phyloP scores from a whole-genome alignment of 2,888 invertebrate genomes.

The Mesochorus sp. region DNA sequence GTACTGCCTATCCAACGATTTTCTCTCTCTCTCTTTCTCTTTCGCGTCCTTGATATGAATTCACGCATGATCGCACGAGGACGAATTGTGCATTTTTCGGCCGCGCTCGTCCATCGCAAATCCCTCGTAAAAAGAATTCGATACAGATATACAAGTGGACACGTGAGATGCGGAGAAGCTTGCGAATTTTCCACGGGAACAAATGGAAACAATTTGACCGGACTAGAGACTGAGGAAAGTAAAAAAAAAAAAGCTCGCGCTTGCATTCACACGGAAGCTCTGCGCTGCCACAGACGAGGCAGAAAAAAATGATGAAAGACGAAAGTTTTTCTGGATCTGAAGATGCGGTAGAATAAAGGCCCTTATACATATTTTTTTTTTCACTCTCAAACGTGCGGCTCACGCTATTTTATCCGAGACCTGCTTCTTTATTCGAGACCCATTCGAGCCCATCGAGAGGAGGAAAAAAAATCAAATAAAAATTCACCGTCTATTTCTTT shows the following conservation, averaged over 20 bases:
- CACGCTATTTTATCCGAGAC: not conserved
- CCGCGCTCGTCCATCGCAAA: not conserved
- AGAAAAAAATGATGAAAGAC: constrained; percentile 21
- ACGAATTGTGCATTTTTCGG: constrained; percentile 25
- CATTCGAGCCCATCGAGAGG: not conserved
- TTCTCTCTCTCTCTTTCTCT: constrained; percentile 22
- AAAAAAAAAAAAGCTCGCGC: constrained; percentile 32
- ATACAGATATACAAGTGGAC: not conserved
- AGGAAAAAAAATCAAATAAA: constrained; percentile 26
- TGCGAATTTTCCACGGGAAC: constrained; percentile 45
- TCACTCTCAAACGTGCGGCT: not conserved
- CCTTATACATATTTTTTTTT: constrained; percentile 19
- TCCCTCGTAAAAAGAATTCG: constrained; percentile 37
- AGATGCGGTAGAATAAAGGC: not conserved
- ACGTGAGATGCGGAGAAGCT: constrained; percentile 7
- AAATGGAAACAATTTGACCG: constrained; percentile 58
- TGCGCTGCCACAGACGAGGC: constrained; percentile 1
- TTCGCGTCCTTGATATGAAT: constrained; percentile 46
- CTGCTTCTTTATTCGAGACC: constrained; percentile 2
- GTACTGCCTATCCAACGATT: constrained; percentile 49
- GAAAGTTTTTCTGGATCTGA: constrained; percentile 28
- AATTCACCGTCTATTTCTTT: constrained; percentile 34
- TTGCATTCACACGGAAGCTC: constrained; percentile 2
- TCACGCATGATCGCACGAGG: constrained; percentile 58
- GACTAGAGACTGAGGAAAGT: constrained; percentile 30